phyloP scores from a whole-genome alignment of 2,797 vertebrate species.

The Rhabdomys pumilio region DNA sequence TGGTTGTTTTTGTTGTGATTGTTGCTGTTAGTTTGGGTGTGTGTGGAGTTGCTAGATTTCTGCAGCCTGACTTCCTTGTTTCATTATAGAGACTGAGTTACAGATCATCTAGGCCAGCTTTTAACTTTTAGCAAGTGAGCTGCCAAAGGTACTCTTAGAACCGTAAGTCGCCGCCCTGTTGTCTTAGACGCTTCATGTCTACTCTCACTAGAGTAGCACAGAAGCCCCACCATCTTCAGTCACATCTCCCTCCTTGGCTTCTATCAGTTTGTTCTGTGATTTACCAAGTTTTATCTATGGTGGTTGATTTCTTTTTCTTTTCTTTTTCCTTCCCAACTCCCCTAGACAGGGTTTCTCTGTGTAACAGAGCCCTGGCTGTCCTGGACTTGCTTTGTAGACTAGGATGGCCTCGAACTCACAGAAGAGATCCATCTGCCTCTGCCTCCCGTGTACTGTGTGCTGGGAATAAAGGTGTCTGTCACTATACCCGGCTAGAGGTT shows the following conservation, averaged over 20 bases:
- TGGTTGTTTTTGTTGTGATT: neutral
- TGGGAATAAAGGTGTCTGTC: neutral
- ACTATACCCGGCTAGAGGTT: neutral
- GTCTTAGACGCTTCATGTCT: neutral
- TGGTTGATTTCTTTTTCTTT: constrained; percentile 1
- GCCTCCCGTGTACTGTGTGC: neutral
- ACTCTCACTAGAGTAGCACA: neutral
- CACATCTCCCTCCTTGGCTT: neutral
- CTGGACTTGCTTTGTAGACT: neutral
- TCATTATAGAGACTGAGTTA: constrained; percentile 4
- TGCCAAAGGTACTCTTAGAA: neutral
- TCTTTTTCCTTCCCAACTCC: accelerated
- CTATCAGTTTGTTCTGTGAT: neutral
- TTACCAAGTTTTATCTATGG: neutral
- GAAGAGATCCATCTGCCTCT: neutral
- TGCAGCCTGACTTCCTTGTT: constrained; percentile 7
- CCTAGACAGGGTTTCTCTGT: neutral
- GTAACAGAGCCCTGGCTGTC: neutral
- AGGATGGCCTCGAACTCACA: neutral
- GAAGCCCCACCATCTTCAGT: neutral
- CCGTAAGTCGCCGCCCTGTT: neutral
- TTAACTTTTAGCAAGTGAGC: neutral
- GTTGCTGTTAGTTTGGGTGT: neutral
- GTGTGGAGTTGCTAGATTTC: neutral
- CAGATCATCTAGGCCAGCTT: neutral